Percentiles rank a stretch among this genome's conserved stretches.
Evolutionary conservation across 2,888 invertebrate species (phyloP).

Genomic region (Caenorhabditis sinica): DNA sequence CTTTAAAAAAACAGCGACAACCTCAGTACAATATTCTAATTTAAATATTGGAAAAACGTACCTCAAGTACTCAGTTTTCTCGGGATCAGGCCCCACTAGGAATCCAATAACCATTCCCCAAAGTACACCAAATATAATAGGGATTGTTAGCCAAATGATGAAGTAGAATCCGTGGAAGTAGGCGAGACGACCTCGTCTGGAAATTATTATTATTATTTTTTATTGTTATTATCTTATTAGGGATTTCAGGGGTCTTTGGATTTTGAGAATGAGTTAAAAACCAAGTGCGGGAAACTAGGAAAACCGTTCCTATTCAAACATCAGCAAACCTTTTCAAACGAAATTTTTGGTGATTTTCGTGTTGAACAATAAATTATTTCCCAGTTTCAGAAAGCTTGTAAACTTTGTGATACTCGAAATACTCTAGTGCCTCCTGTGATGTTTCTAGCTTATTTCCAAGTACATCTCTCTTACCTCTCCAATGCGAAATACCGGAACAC

Average conservation of each 20-base stretch:
- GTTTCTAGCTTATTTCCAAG: not conserved
- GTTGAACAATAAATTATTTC: no score
- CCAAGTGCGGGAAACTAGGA: no score
- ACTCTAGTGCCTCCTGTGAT: no score
- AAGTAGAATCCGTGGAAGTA: constrained; percentile 44
- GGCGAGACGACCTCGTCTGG: constrained; percentile 45
- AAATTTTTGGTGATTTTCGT: no score
- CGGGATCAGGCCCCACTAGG: constrained; percentile 31
- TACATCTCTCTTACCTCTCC: constrained; percentile 27
- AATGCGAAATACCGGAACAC: constrained; percentile 52
- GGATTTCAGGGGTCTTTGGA: not conserved
- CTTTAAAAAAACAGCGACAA: not conserved
- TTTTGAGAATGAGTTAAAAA: no score
- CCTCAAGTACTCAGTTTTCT: constrained; percentile 44
- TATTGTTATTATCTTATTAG: no score
- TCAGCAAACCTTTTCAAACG: no score
- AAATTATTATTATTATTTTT: no score
- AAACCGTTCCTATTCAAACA: no score
- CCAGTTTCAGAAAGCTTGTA: not conserved
- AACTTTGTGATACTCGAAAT: not conserved
- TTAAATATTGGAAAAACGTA: no score
- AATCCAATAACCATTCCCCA: constrained; percentile 39
- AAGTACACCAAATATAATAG: constrained; percentile 29
- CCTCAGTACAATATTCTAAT: no score
- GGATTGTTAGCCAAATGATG: constrained; percentile 35